Base-by-base conservation (phyloP, 2,797 vertebrate species). In the Leuciscus waleckii region DNA sequence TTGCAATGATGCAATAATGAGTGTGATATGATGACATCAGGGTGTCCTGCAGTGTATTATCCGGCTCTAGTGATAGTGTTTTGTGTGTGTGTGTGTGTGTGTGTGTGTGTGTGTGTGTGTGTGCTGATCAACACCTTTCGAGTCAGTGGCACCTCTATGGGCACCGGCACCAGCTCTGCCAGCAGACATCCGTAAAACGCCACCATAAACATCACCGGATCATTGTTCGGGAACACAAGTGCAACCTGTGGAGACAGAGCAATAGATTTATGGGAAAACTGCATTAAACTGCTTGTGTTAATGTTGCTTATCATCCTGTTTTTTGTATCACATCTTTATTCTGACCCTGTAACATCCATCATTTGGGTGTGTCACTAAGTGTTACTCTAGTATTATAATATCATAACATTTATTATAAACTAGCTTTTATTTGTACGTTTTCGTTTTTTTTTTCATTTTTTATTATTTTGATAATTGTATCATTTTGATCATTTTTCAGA, bases 151-250 rank as follows among this genome's bases (percentile, higher is more conserved):
- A 99, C 98, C 94, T 99, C 98, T 46, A 99, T 97, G 67, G 98
- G 98, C 81, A 99, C 97, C 61, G 98, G 98, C 85, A 99, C 97
- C 89, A 99, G 93, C 92, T 98, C 97, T 1, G 97, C 97, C 92
- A 99, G 94, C 16, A 99, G 96, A 93, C 98, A 99, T 86, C 97
- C 97, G 29, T 99, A 99, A 93, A 99, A 99, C 0, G 97, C 98
- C 92, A 99, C 98, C 96, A 98, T 97, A 92, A 99, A 99, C 97
- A 96, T 97, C 89, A 98, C 97, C 0, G 98, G 98, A 88, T 99
- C 98, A 10, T 96, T 99, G 89, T 99, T 99, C 9, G 98, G 98
- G 91, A 98, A 99, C 73, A 99, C 98, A 0, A 99, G 97, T 11
- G 98, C 98, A 85, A 99, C 97, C 98, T 99, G 85, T 14, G 90